These are phyloP conservation scores for Philereme vetulata DNA, from an alignment of 2,888 invertebrate species.

Conservation along the genomic window DNA sequence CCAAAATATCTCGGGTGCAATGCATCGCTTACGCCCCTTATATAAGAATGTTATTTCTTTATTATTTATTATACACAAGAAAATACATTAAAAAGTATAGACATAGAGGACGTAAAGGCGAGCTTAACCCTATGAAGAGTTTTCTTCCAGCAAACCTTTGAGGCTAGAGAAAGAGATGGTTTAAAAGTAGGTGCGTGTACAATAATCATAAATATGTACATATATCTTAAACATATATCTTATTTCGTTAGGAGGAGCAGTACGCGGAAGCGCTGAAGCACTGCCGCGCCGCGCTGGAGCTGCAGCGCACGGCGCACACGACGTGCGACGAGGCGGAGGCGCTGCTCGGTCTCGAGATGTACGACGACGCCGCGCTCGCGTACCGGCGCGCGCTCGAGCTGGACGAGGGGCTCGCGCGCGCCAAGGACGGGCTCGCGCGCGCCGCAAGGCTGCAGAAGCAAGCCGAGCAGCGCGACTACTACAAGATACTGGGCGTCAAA, in stretches of 20 bases:
- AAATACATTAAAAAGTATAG: too few species aligned
- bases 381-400: constrained; percentile 93
- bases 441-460: constrained; percentile 97
- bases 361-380: constrained; percentile 94
- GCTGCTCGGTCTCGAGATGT: constrained; percentile 94
- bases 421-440: constrained; percentile 93
- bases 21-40: too few species aligned
- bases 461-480: constrained; percentile 97
- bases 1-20: too few species aligned
- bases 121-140: too few species aligned
- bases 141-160: too few species aligned
- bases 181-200: too few species aligned
- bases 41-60: too few species aligned
- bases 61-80: too few species aligned
- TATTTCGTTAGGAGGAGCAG: constrained; percentile 86
- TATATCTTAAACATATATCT: too few species aligned
- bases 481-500: constrained; percentile 97
- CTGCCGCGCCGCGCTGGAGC: constrained; percentile 91
- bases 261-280: constrained; percentile 87
- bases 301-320: constrained; percentile 87
- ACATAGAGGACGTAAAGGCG: too few species aligned
- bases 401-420: constrained; percentile 90
- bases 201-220: too few species aligned
- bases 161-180: too few species aligned
- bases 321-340: constrained; percentile 94